These are phyloP conservation scores for Sander vitreus DNA, from an alignment of 2,113 vertebrate genomes.

Conservation along the genomic window DNA sequence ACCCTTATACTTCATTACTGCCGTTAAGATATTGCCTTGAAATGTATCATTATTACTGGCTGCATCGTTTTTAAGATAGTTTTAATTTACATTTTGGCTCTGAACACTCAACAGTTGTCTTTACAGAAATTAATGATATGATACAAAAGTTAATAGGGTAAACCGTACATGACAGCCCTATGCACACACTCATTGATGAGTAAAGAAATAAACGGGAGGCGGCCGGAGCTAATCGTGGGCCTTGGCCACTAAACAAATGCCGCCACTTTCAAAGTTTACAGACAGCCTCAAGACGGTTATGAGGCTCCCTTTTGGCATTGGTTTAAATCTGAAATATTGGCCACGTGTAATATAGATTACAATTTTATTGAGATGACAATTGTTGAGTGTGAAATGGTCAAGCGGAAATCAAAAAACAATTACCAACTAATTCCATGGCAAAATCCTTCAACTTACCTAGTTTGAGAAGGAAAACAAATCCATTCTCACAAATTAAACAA, in stretches of 20 bases:
- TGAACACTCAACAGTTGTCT: constrained; percentile 47
- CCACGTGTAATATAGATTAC: neutral
- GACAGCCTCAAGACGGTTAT: too few species aligned
- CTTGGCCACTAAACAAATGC: too few species aligned
- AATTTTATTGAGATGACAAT: constrained; percentile 5
- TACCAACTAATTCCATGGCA: neutral
- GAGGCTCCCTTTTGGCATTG: too few species aligned
- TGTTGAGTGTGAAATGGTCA: constrained; percentile 36
- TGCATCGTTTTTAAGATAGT: neutral
- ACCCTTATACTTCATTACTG: neutral
- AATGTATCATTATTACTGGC: neutral
- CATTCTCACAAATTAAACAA: neutral
- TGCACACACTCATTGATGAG: neutral
- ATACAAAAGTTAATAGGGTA: neutral
- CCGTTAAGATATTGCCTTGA: neutral
- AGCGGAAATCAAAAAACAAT: neutral
- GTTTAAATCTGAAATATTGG: too few species aligned
- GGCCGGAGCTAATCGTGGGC: too few species aligned
- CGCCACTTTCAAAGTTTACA: too few species aligned
- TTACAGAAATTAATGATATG: neutral
- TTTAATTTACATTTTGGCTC: neutral
- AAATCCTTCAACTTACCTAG: constrained; percentile 18
- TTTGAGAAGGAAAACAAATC: constrained; percentile 8
- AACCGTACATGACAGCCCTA: neutral
- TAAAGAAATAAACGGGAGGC: neutral